Evolutionary conservation across 1,140 invertebrate genomes (phyloP), one percentile per base, ranked within the genome.

Genomic region (Drosophila kepulauana): DNA sequence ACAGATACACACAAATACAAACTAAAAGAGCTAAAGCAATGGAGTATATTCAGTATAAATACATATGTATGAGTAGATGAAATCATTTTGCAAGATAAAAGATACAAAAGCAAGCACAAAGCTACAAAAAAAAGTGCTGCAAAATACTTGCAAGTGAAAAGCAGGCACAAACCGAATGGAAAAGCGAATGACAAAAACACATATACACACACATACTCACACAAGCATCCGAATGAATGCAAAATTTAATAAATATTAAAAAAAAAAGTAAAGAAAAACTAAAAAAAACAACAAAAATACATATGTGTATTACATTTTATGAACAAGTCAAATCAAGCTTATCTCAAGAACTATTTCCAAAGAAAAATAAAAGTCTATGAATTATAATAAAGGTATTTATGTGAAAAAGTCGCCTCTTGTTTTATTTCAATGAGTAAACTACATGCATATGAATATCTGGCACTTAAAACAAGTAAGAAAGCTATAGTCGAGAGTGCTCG

Each of bases 331-430:
- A 88, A 78, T 80, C 75, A 80, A 80, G 86, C 86, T 90, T 91
- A 91, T 89, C 86, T 87, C 87, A 86, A 87, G 57, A 87, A 87
- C 79, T 87, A 91, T 91, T 91, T 88, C 84, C 78, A 80, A 89
- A 84, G 52, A 70, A 70, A 78, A 87, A 74, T 57, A 70, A 76
- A 76, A 87, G 77, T 87, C 84, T 89, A 69, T 80, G 77, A 88
- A 84, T 78, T 88, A 86, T 86, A 90, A 90, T 90, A 91, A 90
- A 90, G 73, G 87, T 90, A 91, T 91, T 90, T 90, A 90, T 90
- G 87, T 90, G 87, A 82, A 75, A 74, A 41, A 10, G 6, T 54
- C 7, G 0, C 5, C 43, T 20, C 1, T 49, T 46, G 41, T 69
- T 74, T 74, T 56, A 68, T 56, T 43, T 43, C n/a, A 13, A 43